These are phyloP conservation scores for Littorina saxatilis DNA, from an alignment of 1,140 invertebrate genomes.

Conservation along the genomic window DNA sequence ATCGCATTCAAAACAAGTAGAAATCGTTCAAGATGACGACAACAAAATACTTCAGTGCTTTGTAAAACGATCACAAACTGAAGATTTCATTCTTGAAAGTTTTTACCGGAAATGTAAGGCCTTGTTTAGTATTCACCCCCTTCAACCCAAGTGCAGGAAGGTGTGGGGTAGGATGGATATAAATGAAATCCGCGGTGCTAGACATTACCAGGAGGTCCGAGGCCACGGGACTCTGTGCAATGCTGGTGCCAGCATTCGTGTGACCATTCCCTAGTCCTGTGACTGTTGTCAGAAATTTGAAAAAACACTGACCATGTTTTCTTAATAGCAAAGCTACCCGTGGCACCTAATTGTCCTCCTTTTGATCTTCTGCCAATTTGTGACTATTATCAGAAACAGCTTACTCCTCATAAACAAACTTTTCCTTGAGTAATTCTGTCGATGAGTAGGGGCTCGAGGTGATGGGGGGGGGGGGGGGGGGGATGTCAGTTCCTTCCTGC, in stretches of 20 bases:
- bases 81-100: too few species aligned
- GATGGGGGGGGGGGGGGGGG: too few species aligned
- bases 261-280: constrained; percentile 11
- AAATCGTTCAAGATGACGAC: neutral
- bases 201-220: constrained; percentile 14
- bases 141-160: neutral
- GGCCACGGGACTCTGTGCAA: neutral
- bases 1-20: neutral
- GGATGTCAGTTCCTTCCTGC: too few species aligned
- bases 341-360: constrained; percentile 32
- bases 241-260: constrained; percentile 19
- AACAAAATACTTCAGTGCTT: too few species aligned
- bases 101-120: too few species aligned
- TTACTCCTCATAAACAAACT: too few species aligned
- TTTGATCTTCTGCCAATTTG: neutral
- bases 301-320: constrained; percentile 31
- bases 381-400: too few species aligned
- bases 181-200: neutral
- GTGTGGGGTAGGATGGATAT: neutral
- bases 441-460: too few species aligned
- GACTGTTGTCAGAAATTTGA: constrained; percentile 28
- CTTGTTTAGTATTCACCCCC: too few species aligned
- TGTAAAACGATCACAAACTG: too few species aligned
- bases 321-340: constrained; percentile 25
- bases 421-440: too few species aligned